phyloP scores from a whole-genome alignment of 2,888 invertebrate species.

The Drosophila leonis region DNA sequence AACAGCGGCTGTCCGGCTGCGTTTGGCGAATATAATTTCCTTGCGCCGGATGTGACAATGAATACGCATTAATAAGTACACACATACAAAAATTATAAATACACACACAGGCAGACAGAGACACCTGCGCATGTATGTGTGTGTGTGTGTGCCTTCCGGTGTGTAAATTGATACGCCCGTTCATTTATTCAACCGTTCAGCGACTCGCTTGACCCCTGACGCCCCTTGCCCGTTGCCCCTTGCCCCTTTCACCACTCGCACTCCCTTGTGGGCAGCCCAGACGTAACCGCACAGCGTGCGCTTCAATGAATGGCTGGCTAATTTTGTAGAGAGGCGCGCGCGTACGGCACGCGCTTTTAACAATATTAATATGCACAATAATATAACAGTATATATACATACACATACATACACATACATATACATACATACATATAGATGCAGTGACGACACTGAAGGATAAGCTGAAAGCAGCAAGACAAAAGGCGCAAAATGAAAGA shows the following conservation, averaged over 20 bases:
- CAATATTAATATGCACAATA: constrained; percentile 77
- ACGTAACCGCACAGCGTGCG: constrained; percentile 46
- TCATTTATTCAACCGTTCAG: constrained; percentile 47
- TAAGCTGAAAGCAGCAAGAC: constrained; percentile 39
- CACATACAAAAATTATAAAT: constrained; percentile 28
- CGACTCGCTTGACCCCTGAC: constrained; percentile 9
- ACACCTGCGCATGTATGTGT: constrained; percentile 9
- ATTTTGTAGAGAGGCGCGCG: constrained; percentile 60
- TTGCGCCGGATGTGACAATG: constrained; percentile 81
- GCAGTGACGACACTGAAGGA: constrained; percentile 46
- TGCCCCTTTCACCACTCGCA: background rate
- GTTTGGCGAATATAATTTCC: constrained; percentile 77
- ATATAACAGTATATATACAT: constrained; percentile 18
- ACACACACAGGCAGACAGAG: constrained; percentile 12
- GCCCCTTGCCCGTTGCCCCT: background rate
- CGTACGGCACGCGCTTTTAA: constrained; percentile 68
- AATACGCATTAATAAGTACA: constrained; percentile 80
- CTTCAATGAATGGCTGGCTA: constrained; percentile 72
- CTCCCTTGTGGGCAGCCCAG: constrained; percentile 9
- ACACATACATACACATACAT: background rate
- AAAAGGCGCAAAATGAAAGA: constrained; percentile 40
- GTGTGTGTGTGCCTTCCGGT: constrained; percentile 63
- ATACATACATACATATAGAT: constrained; percentile 18
- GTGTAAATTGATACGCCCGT: constrained; percentile 75
- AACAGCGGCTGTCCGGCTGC: constrained; percentile 17